Evolutionary conservation across 2,797 vertebrate species (phyloP), one percentile per base, ranked within the genome.

Genomic region (Discoglossus pictus): DNA sequence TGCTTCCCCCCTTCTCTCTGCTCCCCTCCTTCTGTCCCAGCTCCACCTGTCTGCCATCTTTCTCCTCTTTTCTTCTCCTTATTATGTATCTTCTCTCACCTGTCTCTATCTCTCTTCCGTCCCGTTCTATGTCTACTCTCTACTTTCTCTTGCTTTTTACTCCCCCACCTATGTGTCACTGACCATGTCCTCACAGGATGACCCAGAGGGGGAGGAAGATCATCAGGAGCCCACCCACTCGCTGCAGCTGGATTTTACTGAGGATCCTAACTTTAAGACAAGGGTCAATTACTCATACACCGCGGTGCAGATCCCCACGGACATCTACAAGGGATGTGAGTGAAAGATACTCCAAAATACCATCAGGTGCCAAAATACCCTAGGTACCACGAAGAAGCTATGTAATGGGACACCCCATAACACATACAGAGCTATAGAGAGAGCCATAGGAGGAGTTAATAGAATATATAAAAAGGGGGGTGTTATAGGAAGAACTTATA

Each of bases 321-420:
- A 99, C 84, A 99, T 99, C 86, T 99, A 99, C 90, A 99, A 98
- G 89, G 97, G 97, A 91, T 99, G 97, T 99, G 80, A 98, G 97
- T 84, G 56, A n/a, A n/a, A n/a, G n/a, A n/a, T n/a, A n/a, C n/a
- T 20, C 2, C 12, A 27, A 23, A 35, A 20, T 2, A 44, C 31
- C 52, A n/a, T n/a, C 6, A 25, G 17, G 7, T 35, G 34, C 23
- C 6, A 7, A 10, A 18, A 21, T 50, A 7, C 24, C 16, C 24
- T 17, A 17, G 2, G 18, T 31, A 1, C 47, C 21, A 44, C 36
- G 1, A 42, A 18, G 8, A 8, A 31, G 8, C 27, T 8, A 31
- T 31, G 27, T 31, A 4, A 31, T 31, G 27, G 27, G 27, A 31
- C 27, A 31, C n/a, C n/a, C n/a, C n/a, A n/a, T n/a, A n/a, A n/a